Evolutionary conservation across 2,113 vertebrate species (phyloP).

Genomic region (cattle (Bos taurus)): ARS-UCD2.0 NC_037346.1:11797001-11797500

Average conservation of each 20-base stretch:
- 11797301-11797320: conserved; percentile 37
- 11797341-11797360: conserved; percentile 28
- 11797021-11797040: neutral
- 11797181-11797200: neutral
- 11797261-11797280: conserved; percentile 2
- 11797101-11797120: neutral
- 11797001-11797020: neutral
- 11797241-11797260: neutral
- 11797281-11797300: neutral
- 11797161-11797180: neutral
- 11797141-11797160: neutral
- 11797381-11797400: conserved; percentile 39
- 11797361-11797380: conserved; percentile 28
- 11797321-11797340: conserved; percentile 14
- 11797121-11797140: neutral
- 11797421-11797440: conserved; percentile 33
- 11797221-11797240: neutral
- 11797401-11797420: conserved; percentile 11
- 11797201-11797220: neutral
- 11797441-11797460: conserved; percentile 54
- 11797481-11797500: conserved; percentile 55
- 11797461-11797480: conserved; percentile 56
- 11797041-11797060: neutral
- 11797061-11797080: neutral
- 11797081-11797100: neutral